These are phyloP conservation scores for Mimachlamys varia DNA, from an alignment of 2,888 invertebrate species.

Conservation along the genomic window DNA sequence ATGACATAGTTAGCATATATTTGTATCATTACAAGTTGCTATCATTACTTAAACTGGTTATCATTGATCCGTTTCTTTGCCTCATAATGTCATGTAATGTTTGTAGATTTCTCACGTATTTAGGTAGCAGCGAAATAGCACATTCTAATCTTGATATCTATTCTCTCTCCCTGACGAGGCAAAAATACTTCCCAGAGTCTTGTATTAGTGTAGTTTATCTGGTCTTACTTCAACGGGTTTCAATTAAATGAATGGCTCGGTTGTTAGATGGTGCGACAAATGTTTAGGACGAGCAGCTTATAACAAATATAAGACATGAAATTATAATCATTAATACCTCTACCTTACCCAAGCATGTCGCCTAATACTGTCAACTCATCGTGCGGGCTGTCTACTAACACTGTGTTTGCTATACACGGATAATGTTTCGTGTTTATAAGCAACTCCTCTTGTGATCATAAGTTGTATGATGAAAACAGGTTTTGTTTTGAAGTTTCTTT, in stretches of 20 bases:
- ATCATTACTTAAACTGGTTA: not conserved
- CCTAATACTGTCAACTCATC: not conserved
- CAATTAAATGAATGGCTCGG: conserved; percentile 7
- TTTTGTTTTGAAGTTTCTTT: not conserved
- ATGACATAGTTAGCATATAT: conserved; percentile 8
- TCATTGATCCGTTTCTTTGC: not conserved
- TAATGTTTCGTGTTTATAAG: not conserved
- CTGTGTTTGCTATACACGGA: not conserved
- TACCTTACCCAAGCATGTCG: not conserved
- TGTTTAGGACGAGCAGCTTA: conserved; percentile 10
- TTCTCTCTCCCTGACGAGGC: conserved; percentile 1
- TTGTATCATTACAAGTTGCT: not conserved
- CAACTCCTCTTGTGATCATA: not conserved
- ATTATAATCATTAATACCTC: not conserved
- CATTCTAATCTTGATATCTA: not conserved
- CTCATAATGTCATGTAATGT: not conserved
- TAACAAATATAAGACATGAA: not conserved
- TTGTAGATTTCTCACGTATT: not conserved
- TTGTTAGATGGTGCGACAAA: conserved; percentile 18
- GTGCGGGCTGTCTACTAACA: not conserved
- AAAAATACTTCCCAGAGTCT: not conserved
- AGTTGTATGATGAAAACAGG: not conserved
- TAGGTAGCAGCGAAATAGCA: not conserved
- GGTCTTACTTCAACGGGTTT: conserved; percentile 26
- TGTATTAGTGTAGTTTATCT: not conserved